phyloP scores from a whole-genome alignment of 2,797 vertebrate species.

The Mycteria americana region DNA sequence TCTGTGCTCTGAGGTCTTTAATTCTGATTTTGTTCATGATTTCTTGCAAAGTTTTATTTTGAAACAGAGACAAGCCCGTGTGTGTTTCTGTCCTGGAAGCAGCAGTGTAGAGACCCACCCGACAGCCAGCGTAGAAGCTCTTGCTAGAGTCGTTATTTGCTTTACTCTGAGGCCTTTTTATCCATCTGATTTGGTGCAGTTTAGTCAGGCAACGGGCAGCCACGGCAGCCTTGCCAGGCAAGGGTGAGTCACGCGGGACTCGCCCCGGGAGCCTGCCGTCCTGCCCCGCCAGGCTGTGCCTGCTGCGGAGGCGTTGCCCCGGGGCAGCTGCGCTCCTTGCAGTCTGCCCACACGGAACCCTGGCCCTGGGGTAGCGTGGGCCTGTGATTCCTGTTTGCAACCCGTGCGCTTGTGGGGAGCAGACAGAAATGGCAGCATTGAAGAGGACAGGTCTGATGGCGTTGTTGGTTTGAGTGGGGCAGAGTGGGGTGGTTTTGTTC shows the following conservation, averaged over 20 bases:
- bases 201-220: not conserved
- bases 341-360: not conserved
- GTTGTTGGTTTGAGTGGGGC: not conserved
- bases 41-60: not conserved
- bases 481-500: no score
- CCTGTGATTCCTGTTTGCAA: not conserved
- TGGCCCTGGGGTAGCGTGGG: not conserved
- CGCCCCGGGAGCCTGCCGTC: accelerated
- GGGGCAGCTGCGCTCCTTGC: not conserved
- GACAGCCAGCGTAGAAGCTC: accelerated
- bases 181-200: accelerated
- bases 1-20: not conserved
- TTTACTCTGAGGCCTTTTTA: not conserved
- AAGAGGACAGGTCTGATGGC: not conserved
- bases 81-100: not conserved
- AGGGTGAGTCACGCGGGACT: accelerated
- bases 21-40: not conserved
- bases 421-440: accelerated
- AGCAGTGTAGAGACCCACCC: not conserved
- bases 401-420: not conserved
- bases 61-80: not conserved
- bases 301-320: accelerated
- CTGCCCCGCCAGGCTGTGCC: not conserved
- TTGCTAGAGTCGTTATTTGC: accelerated
- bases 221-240: not conserved